Percentiles rank a stretch among this genome's conserved stretches.
Conservation (phyloP, 1,140 invertebrate species). For the Rhynchophorus ferrugineus region DNA sequence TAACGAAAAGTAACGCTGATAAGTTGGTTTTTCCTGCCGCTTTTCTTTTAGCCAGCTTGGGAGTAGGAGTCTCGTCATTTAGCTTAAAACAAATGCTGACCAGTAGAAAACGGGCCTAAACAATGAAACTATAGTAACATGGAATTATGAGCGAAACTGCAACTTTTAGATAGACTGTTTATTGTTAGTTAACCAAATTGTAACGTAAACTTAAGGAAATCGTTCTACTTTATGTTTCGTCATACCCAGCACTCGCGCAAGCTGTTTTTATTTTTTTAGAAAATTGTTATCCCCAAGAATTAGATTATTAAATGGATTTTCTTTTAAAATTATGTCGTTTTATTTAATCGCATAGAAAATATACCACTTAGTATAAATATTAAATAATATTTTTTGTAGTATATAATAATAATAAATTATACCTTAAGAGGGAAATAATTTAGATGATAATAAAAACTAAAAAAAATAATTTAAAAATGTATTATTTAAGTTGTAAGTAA, state of each 20-base stretch:
- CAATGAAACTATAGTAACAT: conserved; percentile 9
- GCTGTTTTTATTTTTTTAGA: neutral
- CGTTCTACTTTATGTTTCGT: conserved; percentile 14
- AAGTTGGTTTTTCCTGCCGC: conserved; percentile 37
- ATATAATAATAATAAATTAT: too few species aligned
- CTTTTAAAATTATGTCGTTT: too few species aligned
- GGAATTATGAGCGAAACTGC: neutral
- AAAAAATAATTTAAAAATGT: too few species aligned
- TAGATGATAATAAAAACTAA: too few species aligned
- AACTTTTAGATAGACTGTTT: conserved; percentile 1
- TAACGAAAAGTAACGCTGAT: conserved; percentile 26
- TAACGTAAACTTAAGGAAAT: neutral
- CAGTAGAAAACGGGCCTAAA: conserved; percentile 7
- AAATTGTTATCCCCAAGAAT: neutral
- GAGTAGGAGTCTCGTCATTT: conserved; percentile 41
- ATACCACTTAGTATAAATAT: too few species aligned
- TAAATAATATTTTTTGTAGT: too few species aligned
- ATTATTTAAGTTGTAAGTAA: too few species aligned
- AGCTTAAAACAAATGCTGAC: conserved; percentile 38
- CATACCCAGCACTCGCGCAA: conserved; percentile 4
- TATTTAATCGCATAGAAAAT: too few species aligned
- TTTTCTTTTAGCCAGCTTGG: conserved; percentile 38
- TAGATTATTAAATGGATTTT: neutral
- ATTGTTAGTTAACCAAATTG: neutral
- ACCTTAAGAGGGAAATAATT: too few species aligned